Base-by-base conservation (phyloP, 2,888 invertebrate species). In the Zhuqinia jingwanae region DNA sequence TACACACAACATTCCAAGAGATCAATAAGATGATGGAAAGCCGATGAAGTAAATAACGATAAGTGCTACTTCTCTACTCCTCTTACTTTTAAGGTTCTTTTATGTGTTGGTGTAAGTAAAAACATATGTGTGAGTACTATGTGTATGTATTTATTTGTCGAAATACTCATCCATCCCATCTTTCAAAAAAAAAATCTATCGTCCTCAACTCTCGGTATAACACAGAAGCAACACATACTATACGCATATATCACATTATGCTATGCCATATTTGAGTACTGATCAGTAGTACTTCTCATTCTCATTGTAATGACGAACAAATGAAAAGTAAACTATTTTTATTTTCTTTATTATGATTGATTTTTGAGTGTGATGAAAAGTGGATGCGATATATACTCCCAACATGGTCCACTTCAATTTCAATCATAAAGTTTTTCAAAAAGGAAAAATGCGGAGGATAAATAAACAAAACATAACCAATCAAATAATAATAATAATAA, bases 1-100 rank as follows among this genome's bases (percentile, higher is more conserved):
- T 56, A 17, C 79, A 78, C 30, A 79, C 36, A 78, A 65, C 76
- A 83, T 76, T 68, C 77, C 63, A 50, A 83, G 68, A 76, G 77
- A 83, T 83, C 83, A 83, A 83, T 83, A 83, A 76, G 83, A 77
- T 83, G 76, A 76, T 83, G 83, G 42, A 53, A 83, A 76, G 68
- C 76, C 76, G 83, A 83, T 58, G 45, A 50, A 45, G 65, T 76
- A 76, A 83, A 83, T 77, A 83, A 47, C 42, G 65, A 63, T 56
- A 77, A 83, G 83, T 76, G 45, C 83, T 76, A 60, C 60, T 70
- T 53, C 20, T 60, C 50, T 25, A 63, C 50, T 11, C 56, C 50
- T n/a, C 63, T 70, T 20, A 47, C 65, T 70, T 50, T 70, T 80
- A 22, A 53, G 83, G 76, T 76, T 76, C 53, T 53, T 42, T 27